These are phyloP conservation scores for Tetropium fuscum DNA, from an alignment of 2,888 invertebrate species.

Conservation along the genomic window DNA sequence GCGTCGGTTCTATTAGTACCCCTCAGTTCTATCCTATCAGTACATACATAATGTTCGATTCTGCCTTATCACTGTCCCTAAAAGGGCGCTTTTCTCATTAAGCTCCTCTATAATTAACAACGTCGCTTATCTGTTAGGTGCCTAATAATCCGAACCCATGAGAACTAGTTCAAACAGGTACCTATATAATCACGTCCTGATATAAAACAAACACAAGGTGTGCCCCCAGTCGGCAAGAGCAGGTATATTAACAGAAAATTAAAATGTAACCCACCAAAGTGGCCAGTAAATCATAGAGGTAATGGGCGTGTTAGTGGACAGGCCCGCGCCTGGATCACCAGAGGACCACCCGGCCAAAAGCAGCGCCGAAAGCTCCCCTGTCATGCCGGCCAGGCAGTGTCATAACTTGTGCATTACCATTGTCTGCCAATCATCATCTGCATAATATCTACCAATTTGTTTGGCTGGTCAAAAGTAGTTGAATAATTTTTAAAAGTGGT, in stretches of 20 bases:
- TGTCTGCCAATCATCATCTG: constrained; percentile 6
- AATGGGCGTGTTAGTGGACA: constrained; percentile 54
- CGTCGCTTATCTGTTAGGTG: too few species aligned
- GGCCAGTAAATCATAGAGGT: constrained; percentile 58
- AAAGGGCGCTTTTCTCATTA: too few species aligned
- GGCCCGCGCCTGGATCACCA: constrained; percentile 43
- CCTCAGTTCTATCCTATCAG: too few species aligned
- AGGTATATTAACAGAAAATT: constrained; percentile 59
- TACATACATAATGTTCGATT: too few species aligned
- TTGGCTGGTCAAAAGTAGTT: background rate
- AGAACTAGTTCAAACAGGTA: constrained; percentile 32
- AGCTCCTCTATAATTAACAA: too few species aligned
- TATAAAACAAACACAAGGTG: constrained; percentile 58
- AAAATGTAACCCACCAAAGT: constrained; percentile 58
- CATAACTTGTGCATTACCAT: constrained; percentile 1
- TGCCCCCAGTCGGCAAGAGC: constrained; percentile 46
- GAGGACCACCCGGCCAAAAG: constrained; percentile 54
- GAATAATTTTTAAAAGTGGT: background rate
- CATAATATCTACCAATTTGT: constrained; percentile 1
- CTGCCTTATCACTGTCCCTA: too few species aligned
- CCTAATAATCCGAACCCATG: constrained; percentile 9
- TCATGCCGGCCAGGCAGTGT: constrained; percentile 3
- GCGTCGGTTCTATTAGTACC: too few species aligned
- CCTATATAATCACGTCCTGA: constrained; percentile 52
- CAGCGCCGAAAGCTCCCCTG: constrained; percentile 49